Base-by-base conservation (phyloP, 2,113 vertebrate genomes). In the Nycticryphes semicollaris region DNA sequence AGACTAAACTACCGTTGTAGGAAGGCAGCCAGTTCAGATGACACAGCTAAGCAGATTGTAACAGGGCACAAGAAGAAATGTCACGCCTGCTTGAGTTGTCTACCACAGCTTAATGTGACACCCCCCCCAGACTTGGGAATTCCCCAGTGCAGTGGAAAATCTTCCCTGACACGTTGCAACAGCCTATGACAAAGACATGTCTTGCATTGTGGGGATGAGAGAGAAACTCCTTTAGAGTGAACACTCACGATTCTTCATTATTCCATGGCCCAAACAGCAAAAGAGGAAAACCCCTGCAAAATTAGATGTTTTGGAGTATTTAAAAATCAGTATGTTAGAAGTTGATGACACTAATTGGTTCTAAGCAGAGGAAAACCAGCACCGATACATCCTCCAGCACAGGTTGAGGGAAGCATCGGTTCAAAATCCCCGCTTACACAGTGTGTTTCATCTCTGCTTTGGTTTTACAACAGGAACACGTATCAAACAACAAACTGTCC, bases 141-240 rank as follows among this genome's bases (percentile, higher is more conserved):
- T 84, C 74, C 56, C 53, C n/a, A 59, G 25, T 16, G 47, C 35
- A 54, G 31, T 0, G 1, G 27, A 41, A 93, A 80, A 43, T 31
- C 54, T 67, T 81, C 39, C 41, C 0, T n/a, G 10, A 23, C 47
- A 33, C 0, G 0, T 60, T 72, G 19, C 66, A 48, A 39, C 15
- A 56, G 14, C 31, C 67, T 39, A 39, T 18, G 19, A 39, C 15
- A 81, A 81, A 90, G 81, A 9, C 10, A 20, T 67, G 74, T 84
- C n/a, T 80, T 67, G 43, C 3, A 1, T 2, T 28, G 43, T 35
- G 31, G 37, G 8, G 5, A 47, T 83, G 21, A 57, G 33, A 87
- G 10, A 35, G 12, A 54, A 41, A 64, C 30, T 81, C 23, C 35
- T 74, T 79, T 60, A 43, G 30, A 47, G n/a, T 7, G 11, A 45